Base-by-base conservation (phyloP, 2,888 invertebrate genomes). In the Caenorhabditis angaria region DNA sequence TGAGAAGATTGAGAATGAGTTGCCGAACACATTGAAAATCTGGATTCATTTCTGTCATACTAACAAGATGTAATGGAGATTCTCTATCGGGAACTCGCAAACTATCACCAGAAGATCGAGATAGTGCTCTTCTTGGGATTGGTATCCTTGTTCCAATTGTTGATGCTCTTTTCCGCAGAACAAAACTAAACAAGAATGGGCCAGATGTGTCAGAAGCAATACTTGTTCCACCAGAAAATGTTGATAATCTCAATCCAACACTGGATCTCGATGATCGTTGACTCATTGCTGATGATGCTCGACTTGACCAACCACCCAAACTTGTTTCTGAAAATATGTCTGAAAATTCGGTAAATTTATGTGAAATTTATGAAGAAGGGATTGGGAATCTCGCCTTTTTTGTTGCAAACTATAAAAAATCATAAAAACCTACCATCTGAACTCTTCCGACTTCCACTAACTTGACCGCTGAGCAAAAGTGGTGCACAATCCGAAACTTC, bases 1-100 rank as follows among this genome's bases (percentile, higher is more conserved):
- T 76, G 27, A 86, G 70, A 18, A 86, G 72, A 59, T 86, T 87
- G 12, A 87, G 69, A 53, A 87, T 72, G 18, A 86, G 77, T 60
- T 87, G 86, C 4, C 86, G 80, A 14, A 86, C 82, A 78, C 86
- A 86, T 76, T 86, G 86, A 62, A 86, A 86, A 65, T 86, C 86
- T 0, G 86, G 86, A 32, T 80, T 83, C 86, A 86, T 86, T 70
- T 86, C 86, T 22, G 75, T 81, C 75, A 83, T 83, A 22, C 82
- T 79, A 14, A 86, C 74, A 51, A 86, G 61, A 61, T 85, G 85
- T 5, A 85, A 64, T 0, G 86, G 83, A 47, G 83, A 83, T 80
- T 87, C 86, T 77, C 86, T 72, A 50, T 86, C 86, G 0, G 86
- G 86, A 18, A 86, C 86, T 22, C 85, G 69, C 22, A 86, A 72